These are phyloP conservation scores for Phrixothrix hirtus DNA, from an alignment of 2,888 invertebrate genomes.

Conservation along the genomic window DNA sequence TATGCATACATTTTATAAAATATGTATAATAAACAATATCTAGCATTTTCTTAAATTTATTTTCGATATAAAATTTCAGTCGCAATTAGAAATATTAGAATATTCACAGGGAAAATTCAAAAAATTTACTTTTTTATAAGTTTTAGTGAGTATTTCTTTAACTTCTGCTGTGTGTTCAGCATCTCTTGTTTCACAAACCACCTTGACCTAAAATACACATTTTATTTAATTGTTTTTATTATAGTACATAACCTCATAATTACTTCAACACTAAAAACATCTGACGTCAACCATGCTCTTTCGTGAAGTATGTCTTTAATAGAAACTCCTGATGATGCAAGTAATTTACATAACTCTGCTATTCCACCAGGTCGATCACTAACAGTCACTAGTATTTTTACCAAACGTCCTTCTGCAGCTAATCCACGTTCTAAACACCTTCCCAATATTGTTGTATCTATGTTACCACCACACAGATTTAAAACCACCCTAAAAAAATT, in stretches of 20 bases:
- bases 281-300: conserved; percentile 88
- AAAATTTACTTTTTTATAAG: conserved; percentile 63
- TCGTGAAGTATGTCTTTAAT: conserved; percentile 97
- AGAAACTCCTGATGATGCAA: conserved; percentile 78
- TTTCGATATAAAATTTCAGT: neutral
- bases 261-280: conserved; percentile 80
- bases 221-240: too few species aligned
- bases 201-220: conserved; percentile 77
- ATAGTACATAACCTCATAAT: too few species aligned
- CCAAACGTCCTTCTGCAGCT: conserved; percentile 81
- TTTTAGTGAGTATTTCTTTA: conserved; percentile 59
- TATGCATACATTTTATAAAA: too few species aligned
- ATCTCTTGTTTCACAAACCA: conserved; percentile 88
- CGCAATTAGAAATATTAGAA: conserved; percentile 1
- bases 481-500: conserved; percentile 71
- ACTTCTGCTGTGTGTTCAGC: conserved; percentile 73
- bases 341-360: conserved; percentile 77
- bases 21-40: too few species aligned
- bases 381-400: conserved; percentile 76
- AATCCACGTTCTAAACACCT: conserved; percentile 85
- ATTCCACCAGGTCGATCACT: conserved; percentile 89
- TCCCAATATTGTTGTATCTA: conserved; percentile 88
- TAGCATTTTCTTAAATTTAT: neutral
- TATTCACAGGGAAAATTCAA: conserved; percentile 42
- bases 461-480: conserved; percentile 86